Conservation (phyloP, 2,113 vertebrate species). For the Gadus macrocephalus region DNA sequence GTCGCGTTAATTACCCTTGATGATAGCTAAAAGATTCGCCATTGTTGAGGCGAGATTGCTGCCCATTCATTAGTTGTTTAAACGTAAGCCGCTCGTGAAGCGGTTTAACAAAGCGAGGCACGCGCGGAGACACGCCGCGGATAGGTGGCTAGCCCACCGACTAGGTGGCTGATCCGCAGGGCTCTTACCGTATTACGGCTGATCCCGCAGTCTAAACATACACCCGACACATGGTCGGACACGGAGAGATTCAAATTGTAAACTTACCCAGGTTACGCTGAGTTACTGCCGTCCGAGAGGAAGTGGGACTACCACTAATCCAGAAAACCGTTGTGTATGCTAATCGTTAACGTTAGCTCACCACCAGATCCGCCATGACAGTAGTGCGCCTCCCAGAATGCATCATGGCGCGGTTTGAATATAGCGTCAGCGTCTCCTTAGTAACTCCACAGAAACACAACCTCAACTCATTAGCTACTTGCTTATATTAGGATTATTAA, state of each 20-base stretch:
- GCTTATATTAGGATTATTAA: too few species aligned
- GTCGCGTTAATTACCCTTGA: too few species aligned
- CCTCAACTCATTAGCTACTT: too few species aligned
- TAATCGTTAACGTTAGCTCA: constrained; percentile 46
- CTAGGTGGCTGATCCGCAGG: constrained; percentile 35
- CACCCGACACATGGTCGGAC: not conserved
- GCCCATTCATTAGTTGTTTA: too few species aligned
- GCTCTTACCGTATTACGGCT: constrained; percentile 15
- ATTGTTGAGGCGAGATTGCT: too few species aligned
- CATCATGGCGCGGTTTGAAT: constrained; percentile 55
- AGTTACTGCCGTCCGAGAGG: not conserved
- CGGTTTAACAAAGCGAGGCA: not conserved
- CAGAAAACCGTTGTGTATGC: constrained; percentile 40
- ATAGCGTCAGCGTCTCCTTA: constrained; percentile 55
- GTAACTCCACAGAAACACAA: constrained; percentile 35
- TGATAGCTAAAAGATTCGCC: too few species aligned
- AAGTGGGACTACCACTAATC: not conserved
- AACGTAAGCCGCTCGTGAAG: too few species aligned
- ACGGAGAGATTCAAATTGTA: too few species aligned
- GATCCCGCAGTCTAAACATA: constrained; percentile 8
- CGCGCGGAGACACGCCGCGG: constrained; percentile 18
- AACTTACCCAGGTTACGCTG: constrained; percentile 32
- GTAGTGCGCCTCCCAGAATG: constrained; percentile 56
- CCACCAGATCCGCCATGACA: constrained; percentile 63
- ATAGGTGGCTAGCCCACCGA: constrained; percentile 1